These are phyloP conservation scores for Diarsia brunnea DNA, from an alignment of 2,888 invertebrate genomes.

Conservation along the genomic window DNA sequence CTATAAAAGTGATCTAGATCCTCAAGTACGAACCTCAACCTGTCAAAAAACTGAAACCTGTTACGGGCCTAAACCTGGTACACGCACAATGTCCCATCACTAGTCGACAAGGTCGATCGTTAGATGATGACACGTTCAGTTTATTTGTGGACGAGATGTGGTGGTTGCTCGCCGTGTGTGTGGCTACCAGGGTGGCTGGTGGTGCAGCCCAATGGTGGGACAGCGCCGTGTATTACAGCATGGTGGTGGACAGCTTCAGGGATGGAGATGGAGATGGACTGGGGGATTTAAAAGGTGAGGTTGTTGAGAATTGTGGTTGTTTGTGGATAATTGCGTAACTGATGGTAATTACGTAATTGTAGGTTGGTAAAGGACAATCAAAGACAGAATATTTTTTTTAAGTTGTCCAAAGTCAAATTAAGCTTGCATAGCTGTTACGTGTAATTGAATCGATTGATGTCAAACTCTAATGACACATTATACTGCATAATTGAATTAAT, in stretches of 20 bases:
- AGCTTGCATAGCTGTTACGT: neutral
- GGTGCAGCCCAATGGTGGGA: slow-evolving; percentile 93
- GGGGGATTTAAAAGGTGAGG: slow-evolving; percentile 95
- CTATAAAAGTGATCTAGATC: neutral
- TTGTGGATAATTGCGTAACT: neutral
- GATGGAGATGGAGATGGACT: slow-evolving; percentile 95
- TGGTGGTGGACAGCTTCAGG: slow-evolving; percentile 95
- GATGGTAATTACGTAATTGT: neutral
- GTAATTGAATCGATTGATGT: neutral
- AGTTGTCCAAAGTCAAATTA: neutral
- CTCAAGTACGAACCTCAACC: neutral
- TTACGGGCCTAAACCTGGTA: neutral
- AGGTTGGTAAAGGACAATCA: neutral
- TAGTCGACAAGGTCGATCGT: slow-evolving; percentile 48
- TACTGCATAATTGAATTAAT: neutral
- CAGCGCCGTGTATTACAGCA: slow-evolving; percentile 94
- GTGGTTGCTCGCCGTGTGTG: slow-evolving; percentile 72
- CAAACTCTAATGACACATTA: neutral
- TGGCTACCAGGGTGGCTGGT: slow-evolving; percentile 54
- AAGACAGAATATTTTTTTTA: neutral
- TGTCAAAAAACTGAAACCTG: neutral
- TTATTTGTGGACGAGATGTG: slow-evolving; percentile 72
- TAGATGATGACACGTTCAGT: slow-evolving; percentile 22
- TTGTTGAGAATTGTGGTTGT: neutral
- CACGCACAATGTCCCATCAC: slow-evolving; percentile 52